phyloP scores from a whole-genome alignment of 2,797 vertebrate genomes.

The Micromesistius poutassou region DNA sequence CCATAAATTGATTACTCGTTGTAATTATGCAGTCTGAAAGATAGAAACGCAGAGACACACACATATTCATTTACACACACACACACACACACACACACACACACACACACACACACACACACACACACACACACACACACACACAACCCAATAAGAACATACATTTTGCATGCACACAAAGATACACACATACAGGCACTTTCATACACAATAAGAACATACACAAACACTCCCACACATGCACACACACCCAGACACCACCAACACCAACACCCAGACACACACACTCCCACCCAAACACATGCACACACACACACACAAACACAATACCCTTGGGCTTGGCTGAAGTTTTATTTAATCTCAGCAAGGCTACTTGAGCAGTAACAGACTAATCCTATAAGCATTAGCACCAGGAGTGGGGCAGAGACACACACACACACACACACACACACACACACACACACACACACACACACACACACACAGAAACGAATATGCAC shows the following conservation, averaged over 20 bases:
- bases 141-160: neutral
- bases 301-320: constrained; percentile 10
- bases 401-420: constrained; percentile 49
- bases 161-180: neutral
- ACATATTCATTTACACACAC: neutral
- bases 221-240: neutral
- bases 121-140: neutral
- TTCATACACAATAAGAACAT: neutral
- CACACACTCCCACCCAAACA: constrained; percentile 14
- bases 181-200: neutral
- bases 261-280: no score
- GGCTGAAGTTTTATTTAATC: constrained; percentile 61
- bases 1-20: neutral
- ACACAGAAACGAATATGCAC: no score
- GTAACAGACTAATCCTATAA: constrained; percentile 60
- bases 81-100: neutral
- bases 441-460: neutral
- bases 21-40: neutral
- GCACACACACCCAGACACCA: no score
- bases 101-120: no score
- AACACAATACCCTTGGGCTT: constrained; percentile 54
- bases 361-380: constrained; percentile 63
- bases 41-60: no score
- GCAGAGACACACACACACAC: constrained; percentile 23
- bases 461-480: constrained; percentile 1